Evolutionary conservation across 2,113 vertebrate species (phyloP).

Genomic region (Ceyx melanurus): DNA sequence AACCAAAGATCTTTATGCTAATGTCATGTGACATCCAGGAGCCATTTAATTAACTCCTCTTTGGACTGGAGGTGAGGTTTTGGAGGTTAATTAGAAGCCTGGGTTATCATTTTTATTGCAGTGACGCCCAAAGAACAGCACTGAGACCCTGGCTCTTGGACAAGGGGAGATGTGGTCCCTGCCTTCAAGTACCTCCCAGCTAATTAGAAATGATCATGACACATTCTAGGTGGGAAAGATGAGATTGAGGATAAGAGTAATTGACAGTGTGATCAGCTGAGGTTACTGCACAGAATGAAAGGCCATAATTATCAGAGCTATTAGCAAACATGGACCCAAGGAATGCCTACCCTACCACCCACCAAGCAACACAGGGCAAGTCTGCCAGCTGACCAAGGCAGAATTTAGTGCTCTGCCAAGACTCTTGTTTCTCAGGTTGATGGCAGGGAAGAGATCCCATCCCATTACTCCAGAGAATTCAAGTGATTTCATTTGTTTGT

Average conservation of each 20-base stretch:
- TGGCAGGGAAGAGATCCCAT: not conserved
- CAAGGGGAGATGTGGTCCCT: rapidly evolving
- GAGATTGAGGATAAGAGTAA: not conserved
- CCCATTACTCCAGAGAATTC: rapidly evolving
- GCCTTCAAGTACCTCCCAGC: not conserved
- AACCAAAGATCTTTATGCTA: not conserved
- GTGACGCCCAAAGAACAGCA: not conserved
- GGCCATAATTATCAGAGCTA: not conserved
- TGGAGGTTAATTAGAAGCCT: not conserved
- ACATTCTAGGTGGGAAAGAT: not conserved
- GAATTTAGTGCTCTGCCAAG: not conserved
- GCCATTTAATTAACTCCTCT: not conserved
- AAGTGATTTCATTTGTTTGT: not conserved
- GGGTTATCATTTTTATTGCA: not conserved
- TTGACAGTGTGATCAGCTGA: too few species aligned
- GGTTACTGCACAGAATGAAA: not conserved
- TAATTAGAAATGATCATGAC: not conserved
- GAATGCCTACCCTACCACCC: not conserved
- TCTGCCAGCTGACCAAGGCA: not conserved
- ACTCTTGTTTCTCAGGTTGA: not conserved
- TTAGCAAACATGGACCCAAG: not conserved
- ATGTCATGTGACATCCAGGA: rapidly evolving
- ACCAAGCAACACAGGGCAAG: not conserved
- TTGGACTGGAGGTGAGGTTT: not conserved
- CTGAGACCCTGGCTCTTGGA: not conserved